These are phyloP conservation scores for Bellardia pandia DNA, from an alignment of 2,888 invertebrate genomes.

Conservation along the genomic window DNA sequence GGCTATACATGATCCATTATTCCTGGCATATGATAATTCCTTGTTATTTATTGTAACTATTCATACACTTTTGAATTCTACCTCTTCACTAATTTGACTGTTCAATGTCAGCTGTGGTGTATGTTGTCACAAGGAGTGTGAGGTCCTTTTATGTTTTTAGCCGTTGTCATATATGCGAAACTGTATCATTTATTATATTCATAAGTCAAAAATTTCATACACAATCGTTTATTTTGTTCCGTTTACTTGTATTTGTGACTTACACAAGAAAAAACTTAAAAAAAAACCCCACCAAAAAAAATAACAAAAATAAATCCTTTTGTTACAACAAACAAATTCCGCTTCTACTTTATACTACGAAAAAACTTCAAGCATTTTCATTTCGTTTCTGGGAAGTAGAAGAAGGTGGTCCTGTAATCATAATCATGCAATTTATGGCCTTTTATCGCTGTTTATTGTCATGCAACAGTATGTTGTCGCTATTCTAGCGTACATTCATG, in stretches of 20 bases:
- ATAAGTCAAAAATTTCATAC: conserved; percentile 54
- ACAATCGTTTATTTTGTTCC: conserved; percentile 37
- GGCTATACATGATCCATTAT: too few species aligned
- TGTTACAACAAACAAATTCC: conserved; percentile 48
- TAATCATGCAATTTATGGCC: conserved; percentile 64
- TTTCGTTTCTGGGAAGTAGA: neutral
- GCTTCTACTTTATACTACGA: neutral
- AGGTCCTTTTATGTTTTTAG: neutral
- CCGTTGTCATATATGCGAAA: conserved; percentile 53
- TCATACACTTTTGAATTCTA: neutral
- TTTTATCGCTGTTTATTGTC: conserved; percentile 69
- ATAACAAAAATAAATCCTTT: conserved; percentile 54
- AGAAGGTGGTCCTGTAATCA: conserved; percentile 31
- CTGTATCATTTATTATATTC: conserved; percentile 59
- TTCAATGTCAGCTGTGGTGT: neutral
- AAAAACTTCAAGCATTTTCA: neutral
- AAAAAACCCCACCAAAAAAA: neutral
- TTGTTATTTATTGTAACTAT: neutral
- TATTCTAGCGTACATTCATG: conserved; percentile 23
- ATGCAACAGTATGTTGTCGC: conserved; percentile 63
- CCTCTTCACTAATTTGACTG: neutral
- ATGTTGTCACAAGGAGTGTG: neutral
- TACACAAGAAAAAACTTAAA: neutral
- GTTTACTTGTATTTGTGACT: conserved; percentile 23
- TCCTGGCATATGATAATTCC: too few species aligned